Evolutionary conservation across 37 sponge, comb jelly and placozoan species (phyloP).

Genomic region (Petrosia ficiformis): DNA sequence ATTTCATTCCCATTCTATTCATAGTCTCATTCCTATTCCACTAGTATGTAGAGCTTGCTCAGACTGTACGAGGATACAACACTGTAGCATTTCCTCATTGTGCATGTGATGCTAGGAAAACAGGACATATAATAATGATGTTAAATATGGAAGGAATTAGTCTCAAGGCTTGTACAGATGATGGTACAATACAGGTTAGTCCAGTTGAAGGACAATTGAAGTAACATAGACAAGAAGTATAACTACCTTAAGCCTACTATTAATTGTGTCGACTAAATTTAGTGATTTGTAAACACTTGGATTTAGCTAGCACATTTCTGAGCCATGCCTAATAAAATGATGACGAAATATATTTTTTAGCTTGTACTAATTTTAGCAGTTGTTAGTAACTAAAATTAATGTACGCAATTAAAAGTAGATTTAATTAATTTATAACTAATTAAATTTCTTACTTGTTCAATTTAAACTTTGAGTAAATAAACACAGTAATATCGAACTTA

Average conservation of each 20-base stretch:
- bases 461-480: too few species aligned
- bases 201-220: neutral
- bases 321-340: too few species aligned
- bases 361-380: too few species aligned
- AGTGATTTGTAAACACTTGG: neutral
- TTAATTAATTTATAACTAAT: too few species aligned
- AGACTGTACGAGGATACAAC: constrained; percentile 62
- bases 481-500: too few species aligned
- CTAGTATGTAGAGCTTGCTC: constrained; percentile 75
- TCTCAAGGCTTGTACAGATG: constrained; percentile 70
- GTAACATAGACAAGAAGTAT: too few species aligned
- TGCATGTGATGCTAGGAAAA: constrained; percentile 84
- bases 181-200: constrained; percentile 65
- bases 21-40: neutral
- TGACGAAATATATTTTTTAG: too few species aligned
- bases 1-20: neutral
- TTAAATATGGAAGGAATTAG: constrained; percentile 33
- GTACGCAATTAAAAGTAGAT: too few species aligned
- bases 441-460: too few species aligned
- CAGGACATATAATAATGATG: constrained; percentile 82
- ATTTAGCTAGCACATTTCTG: neutral
- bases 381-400: neutral
- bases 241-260: too few species aligned
- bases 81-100: constrained; percentile 91
- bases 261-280: too few species aligned